Base-by-base conservation (phyloP, 2,888 invertebrate species). In the Drosophila leonis region DNA sequence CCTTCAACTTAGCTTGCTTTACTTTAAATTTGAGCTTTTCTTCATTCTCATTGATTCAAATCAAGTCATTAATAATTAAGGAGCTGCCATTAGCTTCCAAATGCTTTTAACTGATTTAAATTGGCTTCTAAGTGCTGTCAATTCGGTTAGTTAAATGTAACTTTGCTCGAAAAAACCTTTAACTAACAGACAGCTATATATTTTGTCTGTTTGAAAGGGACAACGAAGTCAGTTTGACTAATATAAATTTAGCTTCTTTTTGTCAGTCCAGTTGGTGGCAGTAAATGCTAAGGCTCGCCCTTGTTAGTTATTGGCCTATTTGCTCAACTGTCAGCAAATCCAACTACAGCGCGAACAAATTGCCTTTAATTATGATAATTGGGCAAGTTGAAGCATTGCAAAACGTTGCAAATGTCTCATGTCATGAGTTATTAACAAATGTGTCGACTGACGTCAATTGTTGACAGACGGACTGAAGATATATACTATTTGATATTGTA, bases 281-380 rank as follows among this genome's bases (percentile, higher is more conserved):
- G 1, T 29, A 33, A 20, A 13, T 33, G 20, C 13, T 24, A 9
- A 35, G 9, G 15, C 31, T 35, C 9, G n/a, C 15, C 54, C 20
- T 29, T 29, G 20, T 35, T 7, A 35, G 24, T 24, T 8, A 27
- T 9, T 48, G 18, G 24, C 41, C 64, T 37, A 56, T 46, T 52
- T 15, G n/a, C 18, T 29, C 18, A 39, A 31, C 48, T 51, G 31
- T 51, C 48, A 27, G 15, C 54, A 35, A 48, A 27, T 44, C 20
- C 44, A 31, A 29, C 18, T 37, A 35, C 48, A 59, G 31, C 18
- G 18, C 48, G 29, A 48, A 18, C 33, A 20, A 44, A 49, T 51
- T 63, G 24, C 2, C 41, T 18, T 41, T 65, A 78, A 78, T 79
- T 60, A 70, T 55, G 27, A 35, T 65, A 79, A 65, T 79, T 75